phyloP scores from a whole-genome alignment of 2,113 vertebrate species.

The Lampris incognitus region DNA sequence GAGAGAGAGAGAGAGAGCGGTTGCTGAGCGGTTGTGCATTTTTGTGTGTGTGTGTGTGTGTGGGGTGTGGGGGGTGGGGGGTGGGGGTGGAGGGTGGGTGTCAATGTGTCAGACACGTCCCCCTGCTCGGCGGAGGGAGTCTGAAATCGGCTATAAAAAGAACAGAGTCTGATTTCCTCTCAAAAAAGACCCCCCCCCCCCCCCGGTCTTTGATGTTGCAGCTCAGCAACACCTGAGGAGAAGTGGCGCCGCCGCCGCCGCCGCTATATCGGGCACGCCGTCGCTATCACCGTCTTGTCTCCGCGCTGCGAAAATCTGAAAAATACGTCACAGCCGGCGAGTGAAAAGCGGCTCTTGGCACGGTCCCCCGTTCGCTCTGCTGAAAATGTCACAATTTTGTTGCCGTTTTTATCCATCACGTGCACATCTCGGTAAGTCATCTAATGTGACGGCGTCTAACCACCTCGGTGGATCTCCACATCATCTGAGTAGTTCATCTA shows the following conservation, averaged over 20 bases:
- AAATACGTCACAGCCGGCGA: slow-evolving; percentile 46
- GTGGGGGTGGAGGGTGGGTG: not conserved
- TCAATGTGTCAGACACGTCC: slow-evolving; percentile 37
- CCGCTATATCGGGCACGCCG: slow-evolving; percentile 36
- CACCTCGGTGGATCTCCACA: not conserved
- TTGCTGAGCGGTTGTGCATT: slow-evolving; percentile 30
- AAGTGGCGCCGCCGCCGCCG: slow-evolving; percentile 31
- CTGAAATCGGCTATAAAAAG: slow-evolving; percentile 74
- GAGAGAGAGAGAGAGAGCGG: slow-evolving; percentile 32
- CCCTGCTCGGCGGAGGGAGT: slow-evolving; percentile 49
- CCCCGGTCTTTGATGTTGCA: slow-evolving; percentile 60
- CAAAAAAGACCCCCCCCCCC: slow-evolving; percentile 35
- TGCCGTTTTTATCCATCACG: slow-evolving; percentile 30
- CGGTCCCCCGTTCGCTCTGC: slow-evolving; percentile 33
- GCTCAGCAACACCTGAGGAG: slow-evolving; percentile 67
- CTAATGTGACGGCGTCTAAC: not conserved
- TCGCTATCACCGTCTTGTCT: slow-evolving; percentile 45
- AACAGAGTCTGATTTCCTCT: slow-evolving; percentile 69
- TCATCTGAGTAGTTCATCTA: slow-evolving; percentile 4
- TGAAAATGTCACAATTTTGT: slow-evolving; percentile 16
- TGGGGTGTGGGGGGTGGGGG: not conserved
- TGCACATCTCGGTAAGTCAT: slow-evolving; percentile 14
- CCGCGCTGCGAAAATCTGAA: slow-evolving; percentile 56
- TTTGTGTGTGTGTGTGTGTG: not conserved
- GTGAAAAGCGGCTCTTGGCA: slow-evolving; percentile 38